Conservation (phyloP, 2,888 invertebrate genomes). For the Terebella lapidaria region DNA sequence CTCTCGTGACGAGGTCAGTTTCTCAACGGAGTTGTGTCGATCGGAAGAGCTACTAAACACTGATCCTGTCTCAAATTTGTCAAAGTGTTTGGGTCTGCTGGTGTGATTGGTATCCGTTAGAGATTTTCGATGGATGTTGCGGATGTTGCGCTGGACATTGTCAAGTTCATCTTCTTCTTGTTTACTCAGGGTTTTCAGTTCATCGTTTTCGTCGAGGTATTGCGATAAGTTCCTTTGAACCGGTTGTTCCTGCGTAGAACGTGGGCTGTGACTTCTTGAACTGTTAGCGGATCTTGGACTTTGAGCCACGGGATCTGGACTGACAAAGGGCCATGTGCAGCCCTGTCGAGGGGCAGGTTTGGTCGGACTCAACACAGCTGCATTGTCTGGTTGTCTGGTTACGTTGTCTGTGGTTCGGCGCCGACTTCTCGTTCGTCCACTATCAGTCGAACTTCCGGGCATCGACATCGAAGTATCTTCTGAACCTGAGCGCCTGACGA, state of each 20-base stretch:
- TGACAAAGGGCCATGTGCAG: constrained; percentile 20
- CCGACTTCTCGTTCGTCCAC: not conserved
- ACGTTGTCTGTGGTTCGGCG: not conserved
- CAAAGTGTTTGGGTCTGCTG: constrained; percentile 10
- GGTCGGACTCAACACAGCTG: not conserved
- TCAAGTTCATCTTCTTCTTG: constrained; percentile 17
- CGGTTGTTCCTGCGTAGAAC: too few species aligned
- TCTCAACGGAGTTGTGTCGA: not conserved
- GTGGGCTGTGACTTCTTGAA: too few species aligned
- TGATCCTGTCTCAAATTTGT: constrained; percentile 16
- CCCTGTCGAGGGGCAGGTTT: not conserved
- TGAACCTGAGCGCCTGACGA: not conserved
- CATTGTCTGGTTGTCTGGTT: not conserved
- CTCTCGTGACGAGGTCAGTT: not conserved
- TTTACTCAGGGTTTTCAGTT: not conserved
- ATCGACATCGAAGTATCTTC: not conserved
- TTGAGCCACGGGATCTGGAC: not conserved
- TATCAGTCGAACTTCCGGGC: not conserved
- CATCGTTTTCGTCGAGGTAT: constrained; percentile 10
- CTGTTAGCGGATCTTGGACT: not conserved
- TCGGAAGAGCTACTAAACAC: not conserved
- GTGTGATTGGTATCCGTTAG: constrained; percentile 13
- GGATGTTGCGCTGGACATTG: constrained; percentile 16
- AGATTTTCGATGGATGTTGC: constrained; percentile 16
- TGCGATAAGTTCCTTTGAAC: not conserved